Evolutionary conservation across 2,888 invertebrate genomes (phyloP), one percentile per base, ranked within the genome.

Genomic region (Pharmacophagus antenor): DNA sequence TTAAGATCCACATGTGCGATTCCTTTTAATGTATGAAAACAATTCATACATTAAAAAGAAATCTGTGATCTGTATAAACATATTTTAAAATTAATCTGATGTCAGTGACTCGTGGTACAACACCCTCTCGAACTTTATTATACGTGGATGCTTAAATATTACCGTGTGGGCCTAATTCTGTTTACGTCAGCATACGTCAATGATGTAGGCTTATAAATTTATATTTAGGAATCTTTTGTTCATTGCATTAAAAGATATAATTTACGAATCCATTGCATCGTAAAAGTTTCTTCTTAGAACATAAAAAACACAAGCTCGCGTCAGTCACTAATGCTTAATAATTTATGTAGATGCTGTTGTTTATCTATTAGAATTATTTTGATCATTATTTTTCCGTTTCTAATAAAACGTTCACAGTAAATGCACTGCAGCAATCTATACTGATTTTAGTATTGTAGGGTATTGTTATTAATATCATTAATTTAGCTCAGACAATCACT

Each of bases 11-110:
- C 42, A 42, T 18, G 17, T 42, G 17, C 17, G n/a, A n/a, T n/a
- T n/a, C n/a, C n/a, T n/a, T n/a, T n/a, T n/a, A n/a, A n/a, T n/a
- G n/a, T 17, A 15, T 18, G 17, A 42, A 42, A 17, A 42, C 3
- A 42, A 42, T 46, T 21, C 10, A 44, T 17, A 22, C 22, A 27
- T 42, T 31, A 25, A 44, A 50, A 0, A 23, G n/a, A 6, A 15
- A 22, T 6, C 1, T 21, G 22, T 51, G 12, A 44, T 18, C 25
- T 48, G 23, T 23, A 77, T 80, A 79, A 78, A 74, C 78, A 80
- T 76, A 79, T 79, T 83, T 81, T 84, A 80, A 79, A 75, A 80
- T 79, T 69, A 76, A 76, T 77, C 77, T 70, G 76, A 79, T 79
- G 86, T 86, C 86, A 88, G 74, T 85, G 88, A 88, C 85, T 82